phyloP scores from a whole-genome alignment of 1,140 invertebrate species.

The Pseudomyrmex cubaensis region DNA sequence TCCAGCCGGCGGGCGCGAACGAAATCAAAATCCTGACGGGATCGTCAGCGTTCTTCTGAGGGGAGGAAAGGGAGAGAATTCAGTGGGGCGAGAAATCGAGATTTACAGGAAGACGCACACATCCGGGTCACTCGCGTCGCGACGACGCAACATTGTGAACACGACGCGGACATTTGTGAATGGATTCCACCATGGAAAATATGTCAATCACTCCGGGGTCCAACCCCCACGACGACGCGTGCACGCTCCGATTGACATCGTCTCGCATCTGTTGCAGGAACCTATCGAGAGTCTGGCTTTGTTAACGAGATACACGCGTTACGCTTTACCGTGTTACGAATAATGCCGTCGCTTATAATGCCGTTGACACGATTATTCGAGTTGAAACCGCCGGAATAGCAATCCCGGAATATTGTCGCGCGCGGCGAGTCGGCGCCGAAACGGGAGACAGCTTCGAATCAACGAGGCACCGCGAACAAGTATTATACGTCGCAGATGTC shows the following conservation, averaged over 20 bases:
- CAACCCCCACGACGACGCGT: slow-evolving; percentile 68
- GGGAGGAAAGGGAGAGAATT: not conserved
- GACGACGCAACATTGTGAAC: not conserved
- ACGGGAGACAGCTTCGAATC: not conserved
- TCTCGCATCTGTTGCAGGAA: slow-evolving; percentile 80
- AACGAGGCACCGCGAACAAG: slow-evolving; percentile 2
- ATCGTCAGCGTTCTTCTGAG: not conserved
- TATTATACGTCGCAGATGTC: slow-evolving; percentile 30
- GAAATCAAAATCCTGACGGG: slow-evolving; percentile 27
- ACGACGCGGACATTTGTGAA: slow-evolving; percentile 45
- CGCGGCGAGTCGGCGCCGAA: not conserved
- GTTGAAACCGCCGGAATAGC: slow-evolving; percentile 60
- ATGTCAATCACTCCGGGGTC: slow-evolving; percentile 80
- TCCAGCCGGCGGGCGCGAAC: slow-evolving; percentile 17
- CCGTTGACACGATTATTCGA: slow-evolving; percentile 69
- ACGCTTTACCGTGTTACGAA: slow-evolving; percentile 54
- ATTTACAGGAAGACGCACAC: slow-evolving; percentile 50
- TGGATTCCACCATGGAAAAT: slow-evolving; percentile 80
- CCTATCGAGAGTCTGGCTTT: slow-evolving; percentile 64
- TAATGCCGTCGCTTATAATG: slow-evolving; percentile 58
- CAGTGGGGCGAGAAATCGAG: not conserved
- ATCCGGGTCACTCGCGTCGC: slow-evolving; percentile 24
- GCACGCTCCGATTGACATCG: slow-evolving; percentile 77
- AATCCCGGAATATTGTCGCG: slow-evolving; percentile 33
- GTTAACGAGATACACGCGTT: slow-evolving; percentile 74